phyloP scores from a whole-genome alignment of 2,797 vertebrate genomes.

The Thaleichthys pacificus region DNA sequence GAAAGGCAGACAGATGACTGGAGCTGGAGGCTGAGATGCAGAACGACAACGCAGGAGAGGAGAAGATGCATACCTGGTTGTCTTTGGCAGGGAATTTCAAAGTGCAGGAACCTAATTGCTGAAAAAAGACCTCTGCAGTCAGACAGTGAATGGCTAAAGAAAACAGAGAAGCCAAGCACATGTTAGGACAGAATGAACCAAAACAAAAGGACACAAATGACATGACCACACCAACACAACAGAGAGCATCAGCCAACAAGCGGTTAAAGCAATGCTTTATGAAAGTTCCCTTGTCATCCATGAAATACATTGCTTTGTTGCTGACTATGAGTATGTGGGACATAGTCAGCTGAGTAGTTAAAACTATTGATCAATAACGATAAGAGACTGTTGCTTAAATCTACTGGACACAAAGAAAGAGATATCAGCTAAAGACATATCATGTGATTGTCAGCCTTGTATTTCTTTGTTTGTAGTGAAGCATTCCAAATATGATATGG shows the following conservation, averaged over 20 bases:
- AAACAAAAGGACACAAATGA: constrained; percentile 44
- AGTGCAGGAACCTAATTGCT: constrained; percentile 80
- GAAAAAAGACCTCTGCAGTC: constrained; percentile 81
- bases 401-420: constrained; percentile 36
- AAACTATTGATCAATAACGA: constrained; percentile 49
- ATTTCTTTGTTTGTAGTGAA: constrained; percentile 21
- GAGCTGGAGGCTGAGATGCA: constrained; percentile 51
- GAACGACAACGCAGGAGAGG: constrained; percentile 52
- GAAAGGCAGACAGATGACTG: constrained; percentile 49
- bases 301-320: constrained; percentile 62
- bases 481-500: constrained; percentile 33
- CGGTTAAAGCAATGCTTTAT: constrained; percentile 61
- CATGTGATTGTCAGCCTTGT: constrained; percentile 19
- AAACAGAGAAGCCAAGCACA: constrained; percentile 80
- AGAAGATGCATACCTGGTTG: constrained; percentile 64
- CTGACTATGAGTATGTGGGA: constrained; percentile 32
- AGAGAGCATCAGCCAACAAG: constrained; percentile 59
- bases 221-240: constrained; percentile 57
- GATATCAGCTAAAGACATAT: constrained; percentile 35
- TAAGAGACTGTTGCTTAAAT: constrained; percentile 41
- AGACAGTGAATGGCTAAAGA: constrained; percentile 83
- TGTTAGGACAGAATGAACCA: constrained; percentile 73
- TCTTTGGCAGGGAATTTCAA: constrained; percentile 76
- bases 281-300: constrained; percentile 33
- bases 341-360: constrained; percentile 36